Evolutionary conservation across 1,140 invertebrate species (phyloP), one percentile per base, ranked within the genome.

Genomic region (Meloidogyne floridensis): DNA sequence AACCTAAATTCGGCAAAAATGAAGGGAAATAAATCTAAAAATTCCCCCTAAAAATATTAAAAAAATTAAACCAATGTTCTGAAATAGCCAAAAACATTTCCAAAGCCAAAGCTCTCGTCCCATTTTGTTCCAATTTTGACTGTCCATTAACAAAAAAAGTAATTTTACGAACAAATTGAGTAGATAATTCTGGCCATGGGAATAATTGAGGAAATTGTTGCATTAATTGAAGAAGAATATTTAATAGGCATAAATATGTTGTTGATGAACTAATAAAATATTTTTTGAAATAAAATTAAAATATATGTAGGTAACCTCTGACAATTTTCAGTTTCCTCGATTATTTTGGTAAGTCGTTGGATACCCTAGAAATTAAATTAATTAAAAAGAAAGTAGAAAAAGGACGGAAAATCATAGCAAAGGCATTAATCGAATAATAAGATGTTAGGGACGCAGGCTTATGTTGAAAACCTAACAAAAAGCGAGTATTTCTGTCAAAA

Each of bases 41-140:
- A n/a, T n/a, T n/a, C n/a, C n/a, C n/a, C 15, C n/a, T 3, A 76
- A 20, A 65, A 65, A n/a, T n/a, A 65, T 65, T 65, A 3, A 65
- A 65, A 56, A 13, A n/a, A n/a, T n/a, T n/a, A 13, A 15, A 83
- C 82, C 82, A 83, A 9, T 77, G 82, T 32, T 78, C 75, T 13
- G 73, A 18, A n/a, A 87, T 59, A 65, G 81, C 65, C 6, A 86
- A 78, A 9, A 87, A 70, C 71, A 86, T 87, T 20, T 75, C 74
- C 20, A 87, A 81, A 18, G 86, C 76, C 15, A 84, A 72, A 47
- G 77, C 79, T 15, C 87, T 59, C 13, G 84, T 83, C 18, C 80
- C 85, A 56, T 84, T 82, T 72, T 87, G 79, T 80, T 87, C 86
- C 11, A 86, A 47, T 80, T 87, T 87, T 3, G 86, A 87, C 65